Evolutionary conservation across 1,140 invertebrate genomes (phyloP), one percentile per base, ranked within the genome.

Genomic region (Drosophila arizonae): DNA sequence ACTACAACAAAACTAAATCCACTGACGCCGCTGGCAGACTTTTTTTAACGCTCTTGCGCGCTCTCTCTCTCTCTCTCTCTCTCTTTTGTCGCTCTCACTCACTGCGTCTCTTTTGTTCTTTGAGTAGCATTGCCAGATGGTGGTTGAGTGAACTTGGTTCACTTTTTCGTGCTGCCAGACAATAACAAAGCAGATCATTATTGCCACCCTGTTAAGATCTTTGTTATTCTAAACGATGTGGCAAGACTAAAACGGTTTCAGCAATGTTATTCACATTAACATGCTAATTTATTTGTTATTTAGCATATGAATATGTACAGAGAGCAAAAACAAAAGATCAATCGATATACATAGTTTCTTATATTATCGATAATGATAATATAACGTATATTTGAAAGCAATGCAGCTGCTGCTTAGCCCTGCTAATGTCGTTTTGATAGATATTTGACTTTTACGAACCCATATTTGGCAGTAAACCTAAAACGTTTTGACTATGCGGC

Each of bases 1-100:
- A 76, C 61, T 61, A 72, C 57, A 76, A 67, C 75, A 77, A 78
- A 78, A 80, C 70, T 75, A 82, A 90, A 90, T 90, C 87, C 79
- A 90, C 87, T 89, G 87, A 90, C 87, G 87, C 87, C 87, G 87
- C 77, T 82, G 71, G 70, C 69, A 65, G 72, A 65, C 74, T 63
- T 78, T 52, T 76, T 76, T 67, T 60, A 65, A 65, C 61, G 63
- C 75, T 76, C 67, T 76, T 52, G 46, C 17, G 43, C 43, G 41
- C 57, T 54, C 43, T 63, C 36, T 48, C 43, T 50, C 57, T 54
- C 43, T 50, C 57, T 54, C 50, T 56, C 57, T 54, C 39, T 66
- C 50, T 56, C 63, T 28, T 11, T 17, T 46, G 15, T 46, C 17
- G n/a, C 26, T 45, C 56, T 51, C 70, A 70, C 60, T 50, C 55